Evolutionary conservation across 2,888 invertebrate genomes (phyloP), one percentile per base, ranked within the genome.

Genomic region (Plebejus argus): DNA sequence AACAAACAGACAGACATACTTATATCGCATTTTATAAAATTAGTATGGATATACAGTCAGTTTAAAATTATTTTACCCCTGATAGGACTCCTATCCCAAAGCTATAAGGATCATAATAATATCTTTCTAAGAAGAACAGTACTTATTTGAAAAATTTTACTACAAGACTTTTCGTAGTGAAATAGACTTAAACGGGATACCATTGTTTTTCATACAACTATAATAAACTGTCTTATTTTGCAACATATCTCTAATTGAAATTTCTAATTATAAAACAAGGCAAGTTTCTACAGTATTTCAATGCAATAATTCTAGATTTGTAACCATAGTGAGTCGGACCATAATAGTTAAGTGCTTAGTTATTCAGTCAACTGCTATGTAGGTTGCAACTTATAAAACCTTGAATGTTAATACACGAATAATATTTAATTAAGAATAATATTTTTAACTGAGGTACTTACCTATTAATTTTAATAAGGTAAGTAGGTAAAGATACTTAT

Each of bases 381-480:
- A 66, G 28, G 66, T 66, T 66, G 28, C 66, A 66, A 33, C 66
- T 66, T 33, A 66, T 66, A 66, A 33, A 66, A 33, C 66, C 66
- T 66, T 66, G 66, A 66, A 66, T 66, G 28, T 66, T 66, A 66
- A 66, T 66, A 28, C 18, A 33, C 15, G 66, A 66, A 66, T 28
- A 33, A 15, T 66, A 66, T 33, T 66, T 66, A 28, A 66, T 7
- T 66, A 28, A 33, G 18, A 66, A 33, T 28, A 66, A 23, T 23
- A 61, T 61, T 10, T 49, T 53, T 10, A 58, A 61, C 23, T 23
- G 12, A 61, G 4, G 7, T 61, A 23, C 18, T 18, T 61, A 23
- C 18, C 53, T 23, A 3, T 23, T 4, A 23, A 10, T 61, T 23
- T 10, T 53, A 18, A 15, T 53, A 15, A 53, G 12, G 53, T 18